These are phyloP conservation scores for Menidia menidia DNA, from an alignment of 2,797 vertebrate genomes.

Conservation along the genomic window DNA sequence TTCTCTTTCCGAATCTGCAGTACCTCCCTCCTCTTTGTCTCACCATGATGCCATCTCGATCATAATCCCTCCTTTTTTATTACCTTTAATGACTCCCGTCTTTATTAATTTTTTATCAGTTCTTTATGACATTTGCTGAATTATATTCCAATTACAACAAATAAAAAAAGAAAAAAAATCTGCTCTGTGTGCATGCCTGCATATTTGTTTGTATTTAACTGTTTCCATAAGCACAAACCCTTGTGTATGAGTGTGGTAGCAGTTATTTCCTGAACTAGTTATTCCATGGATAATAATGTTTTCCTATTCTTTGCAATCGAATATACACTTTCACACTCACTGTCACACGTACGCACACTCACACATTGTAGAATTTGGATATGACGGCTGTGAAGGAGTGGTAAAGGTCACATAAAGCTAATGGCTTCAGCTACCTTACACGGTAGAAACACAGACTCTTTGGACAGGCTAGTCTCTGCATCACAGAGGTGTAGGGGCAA, in stretches of 20 bases:
- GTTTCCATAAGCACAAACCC: not conserved
- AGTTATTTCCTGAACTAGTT: constrained; percentile 11
- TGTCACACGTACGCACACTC: constrained; percentile 34
- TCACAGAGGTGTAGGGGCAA: constrained; percentile 41
- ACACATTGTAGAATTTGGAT: constrained; percentile 53
- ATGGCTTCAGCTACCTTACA: constrained; percentile 77
- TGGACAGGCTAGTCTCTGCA: constrained; percentile 73
- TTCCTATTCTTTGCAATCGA: constrained; percentile 8
- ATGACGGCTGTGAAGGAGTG: constrained; percentile 67
- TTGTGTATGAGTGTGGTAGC: not conserved
- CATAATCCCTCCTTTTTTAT: constrained; percentile 84
- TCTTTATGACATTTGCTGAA: constrained; percentile 81
- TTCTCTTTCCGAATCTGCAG: constrained; percentile 16
- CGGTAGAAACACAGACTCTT: constrained; percentile 78
- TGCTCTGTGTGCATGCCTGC: constrained; percentile 56
- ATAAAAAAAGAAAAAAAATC: constrained; percentile 76
- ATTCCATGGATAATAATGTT: constrained; percentile 15
- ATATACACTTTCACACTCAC: constrained; percentile 43
- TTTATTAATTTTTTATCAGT: constrained; percentile 89
- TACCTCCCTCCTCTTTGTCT: constrained; percentile 76
- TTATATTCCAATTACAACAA: constrained; percentile 87
- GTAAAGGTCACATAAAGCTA: constrained; percentile 84
- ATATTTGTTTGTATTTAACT: constrained; percentile 27
- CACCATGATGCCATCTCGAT: constrained; percentile 84
- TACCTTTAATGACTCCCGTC: constrained; percentile 86